phyloP scores from a whole-genome alignment of 2,797 vertebrate genomes.

The Acipenser transmontanus region DNA sequence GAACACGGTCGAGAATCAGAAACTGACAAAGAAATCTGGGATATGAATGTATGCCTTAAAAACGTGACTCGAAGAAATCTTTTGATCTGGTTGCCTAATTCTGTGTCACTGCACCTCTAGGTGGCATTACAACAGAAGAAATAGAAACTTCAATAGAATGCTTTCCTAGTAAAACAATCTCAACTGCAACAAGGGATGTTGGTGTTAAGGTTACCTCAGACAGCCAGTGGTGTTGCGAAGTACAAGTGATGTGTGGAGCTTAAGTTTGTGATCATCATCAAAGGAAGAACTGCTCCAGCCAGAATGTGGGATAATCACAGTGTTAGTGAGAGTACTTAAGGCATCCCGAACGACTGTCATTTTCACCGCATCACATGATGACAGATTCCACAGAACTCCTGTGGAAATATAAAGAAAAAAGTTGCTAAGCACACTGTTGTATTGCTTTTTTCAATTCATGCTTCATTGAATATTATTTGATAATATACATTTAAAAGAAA shows the following conservation, averaged over 20 bases:
- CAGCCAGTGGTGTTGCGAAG: slow-evolving; percentile 92
- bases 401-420: slow-evolving; percentile 14
- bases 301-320: slow-evolving; percentile 96
- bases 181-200: not conserved
- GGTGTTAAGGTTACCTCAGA: slow-evolving; percentile 66
- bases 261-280: slow-evolving; percentile 93
- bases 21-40: no score
- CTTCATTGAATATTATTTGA: no score
- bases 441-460: no score
- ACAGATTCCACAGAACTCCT: slow-evolving; percentile 98
- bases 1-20: no score
- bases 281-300: slow-evolving; percentile 92
- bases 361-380: slow-evolving; percentile 91
- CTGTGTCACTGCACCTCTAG: slow-evolving; percentile 27
- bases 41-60: no score
- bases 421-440: not conserved
- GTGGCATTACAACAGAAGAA: slow-evolving; percentile 27
- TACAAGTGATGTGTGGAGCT: slow-evolving; percentile 94
- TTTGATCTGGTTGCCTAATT: no score
- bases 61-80: no score
- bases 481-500: no score
- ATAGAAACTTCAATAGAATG: no score
- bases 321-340: slow-evolving; percentile 83
- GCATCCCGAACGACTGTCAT: slow-evolving; percentile 98
- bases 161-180: slow-evolving; percentile 18